phyloP scores from a whole-genome alignment of 2,113 vertebrate genomes.

The Oryzias melastigma region DNA sequence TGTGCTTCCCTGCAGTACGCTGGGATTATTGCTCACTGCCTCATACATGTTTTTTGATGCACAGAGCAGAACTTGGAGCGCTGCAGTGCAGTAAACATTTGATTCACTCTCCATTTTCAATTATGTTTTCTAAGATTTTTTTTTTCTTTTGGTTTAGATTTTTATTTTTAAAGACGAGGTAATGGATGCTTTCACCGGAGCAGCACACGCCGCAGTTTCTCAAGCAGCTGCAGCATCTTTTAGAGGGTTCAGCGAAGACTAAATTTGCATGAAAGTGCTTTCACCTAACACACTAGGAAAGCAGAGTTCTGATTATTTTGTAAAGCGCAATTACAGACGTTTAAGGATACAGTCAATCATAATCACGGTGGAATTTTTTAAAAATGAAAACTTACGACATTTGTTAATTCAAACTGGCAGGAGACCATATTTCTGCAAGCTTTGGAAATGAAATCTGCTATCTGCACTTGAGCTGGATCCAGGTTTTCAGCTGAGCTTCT shows the following conservation, averaged over 20 bases:
- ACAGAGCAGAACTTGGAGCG: background rate
- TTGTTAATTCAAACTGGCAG: constrained; percentile 22
- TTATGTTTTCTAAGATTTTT: background rate
- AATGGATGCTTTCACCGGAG: background rate
- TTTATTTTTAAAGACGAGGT: background rate
- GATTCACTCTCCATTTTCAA: too few species aligned
- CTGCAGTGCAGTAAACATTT: too few species aligned
- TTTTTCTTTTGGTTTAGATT: background rate
- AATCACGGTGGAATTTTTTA: constrained; percentile 16
- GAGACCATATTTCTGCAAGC: background rate
- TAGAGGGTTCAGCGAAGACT: background rate
- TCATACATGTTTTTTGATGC: background rate
- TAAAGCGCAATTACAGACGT: constrained; percentile 19
- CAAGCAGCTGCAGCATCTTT: constrained; percentile 1
- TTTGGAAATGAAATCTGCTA: constrained; percentile 30
- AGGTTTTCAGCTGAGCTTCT: constrained; percentile 46
- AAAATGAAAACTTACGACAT: constrained; percentile 30
- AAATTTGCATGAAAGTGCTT: background rate
- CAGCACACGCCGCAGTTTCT: constrained; percentile 8
- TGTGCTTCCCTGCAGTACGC: background rate
- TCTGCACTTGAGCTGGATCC: constrained; percentile 27
- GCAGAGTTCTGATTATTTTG: constrained; percentile 22
- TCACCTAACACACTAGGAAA: constrained; percentile 4
- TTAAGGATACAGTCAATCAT: constrained; percentile 17
- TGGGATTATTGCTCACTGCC: background rate